Percentiles rank a stretch among this genome's conserved stretches.
Evolutionary conservation across 2,797 vertebrate species (phyloP).

Genomic region (Agapornis canus): DNA sequence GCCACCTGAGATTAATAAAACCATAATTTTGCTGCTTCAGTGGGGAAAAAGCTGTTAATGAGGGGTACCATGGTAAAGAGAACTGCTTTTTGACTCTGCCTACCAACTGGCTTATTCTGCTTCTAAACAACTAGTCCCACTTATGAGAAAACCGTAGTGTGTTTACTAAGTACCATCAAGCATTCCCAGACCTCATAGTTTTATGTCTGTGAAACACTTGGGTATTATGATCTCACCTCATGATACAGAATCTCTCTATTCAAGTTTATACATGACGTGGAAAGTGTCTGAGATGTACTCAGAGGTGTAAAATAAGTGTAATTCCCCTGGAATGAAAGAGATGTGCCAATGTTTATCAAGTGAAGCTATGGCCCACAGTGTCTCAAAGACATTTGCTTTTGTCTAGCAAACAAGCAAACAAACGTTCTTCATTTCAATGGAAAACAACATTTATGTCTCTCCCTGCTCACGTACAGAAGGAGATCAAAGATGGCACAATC

Average conservation of each 20-base stretch:
- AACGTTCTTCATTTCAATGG: neutral
- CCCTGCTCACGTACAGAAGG: neutral
- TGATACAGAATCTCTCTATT: conserved; percentile 41
- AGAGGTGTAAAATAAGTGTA: conserved; percentile 32
- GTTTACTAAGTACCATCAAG: neutral
- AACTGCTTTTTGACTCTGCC: conserved; percentile 25
- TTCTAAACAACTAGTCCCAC: conserved; percentile 35
- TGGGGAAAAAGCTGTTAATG: conserved; percentile 32
- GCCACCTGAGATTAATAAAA: neutral
- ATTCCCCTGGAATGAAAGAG: conserved; percentile 49
- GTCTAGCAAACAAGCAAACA: conserved; percentile 52
- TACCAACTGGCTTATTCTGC: conserved; percentile 20
- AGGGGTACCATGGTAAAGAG: neutral
- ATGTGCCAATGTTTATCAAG: neutral
- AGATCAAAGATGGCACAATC: conserved; percentile 58
- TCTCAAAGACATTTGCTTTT: conserved; percentile 40
- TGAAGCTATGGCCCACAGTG: neutral
- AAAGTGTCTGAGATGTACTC: conserved; percentile 11
- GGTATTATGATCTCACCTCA: conserved; percentile 29
- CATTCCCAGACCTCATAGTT: conserved; percentile 37
- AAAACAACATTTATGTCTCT: neutral
- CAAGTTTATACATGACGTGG: conserved; percentile 63
- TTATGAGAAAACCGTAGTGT: neutral
- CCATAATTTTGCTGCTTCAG: conserved; percentile 3
- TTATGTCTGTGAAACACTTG: conserved; percentile 47